Evolutionary conservation across 2,888 invertebrate genomes (phyloP), one percentile per base, ranked within the genome.

Genomic region (Chrysolina americana): DNA sequence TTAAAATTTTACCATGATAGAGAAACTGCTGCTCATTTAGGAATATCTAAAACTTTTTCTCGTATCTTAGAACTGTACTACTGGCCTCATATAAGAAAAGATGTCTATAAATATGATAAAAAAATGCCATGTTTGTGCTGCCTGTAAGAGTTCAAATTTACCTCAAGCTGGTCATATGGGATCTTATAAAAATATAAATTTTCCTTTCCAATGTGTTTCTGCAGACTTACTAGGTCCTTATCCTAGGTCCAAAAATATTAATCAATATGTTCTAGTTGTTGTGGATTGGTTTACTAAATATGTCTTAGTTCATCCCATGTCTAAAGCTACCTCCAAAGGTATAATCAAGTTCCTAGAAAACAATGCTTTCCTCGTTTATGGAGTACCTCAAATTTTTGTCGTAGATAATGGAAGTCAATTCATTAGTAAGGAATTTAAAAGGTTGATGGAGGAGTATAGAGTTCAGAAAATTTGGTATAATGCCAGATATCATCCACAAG

Each of bases 401-500:
- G 56, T 48, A 21, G 77, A 78, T 36, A 79, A 79, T 74, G 76
- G 65, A 11, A 65, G 17, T 21, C 64, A 71, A 19, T 78, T 78
- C 65, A 53, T 23, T 28, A 70, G 68, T 23, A 69, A 65, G 15
- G 68, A 75, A 19, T 75, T 79, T 41, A 74, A 75, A 70, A 41
- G 64, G 17, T 59, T 80, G 13, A 68, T 77, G 70, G 48, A 76
- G 13, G 66, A 75, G 17, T 79, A 80, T 44, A 64, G 73, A 41
- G 76, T 80, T 62, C 76, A 76, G 59, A 77, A 76, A 47, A 78
- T 78, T 17, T 79, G 71, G 68, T 79, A 74, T 70, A 85, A 80
- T 53, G 76, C 82, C 0, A 62, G 70, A 15, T 86, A 86, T 73
- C n/a, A n/a, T n/a, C n/a, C n/a, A n/a, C n/a, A n/a, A n/a, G n/a